Base-by-base conservation (phyloP, 1,140 invertebrate species). In the Lordiphosa stackelbergi region DNA sequence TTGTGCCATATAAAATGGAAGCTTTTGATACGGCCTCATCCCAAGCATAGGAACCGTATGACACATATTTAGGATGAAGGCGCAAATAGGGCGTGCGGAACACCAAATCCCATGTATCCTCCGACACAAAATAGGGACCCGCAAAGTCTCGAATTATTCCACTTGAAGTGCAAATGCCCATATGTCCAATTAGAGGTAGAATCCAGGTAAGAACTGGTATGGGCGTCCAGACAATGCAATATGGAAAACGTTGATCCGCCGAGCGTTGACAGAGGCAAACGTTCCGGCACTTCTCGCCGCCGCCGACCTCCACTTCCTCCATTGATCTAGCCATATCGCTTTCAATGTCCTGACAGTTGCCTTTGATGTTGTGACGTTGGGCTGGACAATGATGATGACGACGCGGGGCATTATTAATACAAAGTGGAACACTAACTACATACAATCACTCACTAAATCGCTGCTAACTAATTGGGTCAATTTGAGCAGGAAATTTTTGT, bases 31-130 rank as follows among this genome's bases (percentile, higher is more conserved):
- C 92, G 5, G 92, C 93, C 55, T 91, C 89, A 89, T 99, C 97
- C 95, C 96, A 99, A 1, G 92, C 93, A 34, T 90, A 88, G 4
- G 89, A 85, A 7, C 93, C 95, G 52, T 94, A 94, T 41, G 89
- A 88, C 2, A 95, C 93, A 74, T 93, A 91, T 11, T 90, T 89
- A 8, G 94, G 91, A 65, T 94, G 90, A 43, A 99, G 84, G 78
- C 95, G 92, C 93, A 93, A 93, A 84, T 95, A 96, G n/a, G n/a
- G 83, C 95, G 96, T 0, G 96, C 97, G 0, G 98, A 97, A 73
- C 93, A 10, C 98, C 98, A 91, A 99, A 99, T 0, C 95, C 97
- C 97, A 99, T 99, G 55, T 96, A 88, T 99, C 97, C 90, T 99
- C 97, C 0, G 95, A 95, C 0, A 99, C 98, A 89, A 92, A 94